A percentile compares a stretch with the other conserved stretches of the same genome.
phyloP scores from a whole-genome alignment of 2,113 vertebrate species.

The Vulpes ferrilata region DNA sequence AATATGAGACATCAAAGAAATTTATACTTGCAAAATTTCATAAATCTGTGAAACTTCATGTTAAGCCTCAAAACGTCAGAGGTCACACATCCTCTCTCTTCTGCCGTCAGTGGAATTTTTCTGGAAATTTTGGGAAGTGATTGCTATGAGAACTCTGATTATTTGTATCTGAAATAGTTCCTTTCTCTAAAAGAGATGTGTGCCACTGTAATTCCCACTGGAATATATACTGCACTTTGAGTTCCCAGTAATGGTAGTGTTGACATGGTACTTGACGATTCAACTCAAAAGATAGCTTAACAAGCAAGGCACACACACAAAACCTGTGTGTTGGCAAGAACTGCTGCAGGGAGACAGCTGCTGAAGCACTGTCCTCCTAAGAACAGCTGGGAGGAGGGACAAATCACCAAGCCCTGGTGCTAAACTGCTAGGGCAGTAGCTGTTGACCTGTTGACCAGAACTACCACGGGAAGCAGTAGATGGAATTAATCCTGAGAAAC shows the following conservation, averaged over 20 bases:
- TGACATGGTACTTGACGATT: neutral
- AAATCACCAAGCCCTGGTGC: neutral
- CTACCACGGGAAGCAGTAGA: neutral
- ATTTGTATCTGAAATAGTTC: neutral
- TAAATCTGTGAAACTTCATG: neutral
- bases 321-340: neutral
- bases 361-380: neutral
- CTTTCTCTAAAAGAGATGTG: neutral
- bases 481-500: neutral
- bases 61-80: constrained; percentile 22
- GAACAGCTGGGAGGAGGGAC: constrained; percentile 27
- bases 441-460: neutral
- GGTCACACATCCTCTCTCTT: neutral
- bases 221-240: neutral
- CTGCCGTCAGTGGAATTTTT: neutral
- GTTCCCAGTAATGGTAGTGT: neutral
- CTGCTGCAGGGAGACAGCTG: neutral
- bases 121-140: constrained; percentile 42
- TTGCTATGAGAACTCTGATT: neutral
- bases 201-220: neutral
- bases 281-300: neutral
- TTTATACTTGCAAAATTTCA: neutral
- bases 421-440: neutral
- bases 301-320: neutral
- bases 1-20: neutral